These are phyloP conservation scores for Tamandua tetradactyla DNA, from an alignment of 2,797 vertebrate genomes.

Conservation along the genomic window DNA sequence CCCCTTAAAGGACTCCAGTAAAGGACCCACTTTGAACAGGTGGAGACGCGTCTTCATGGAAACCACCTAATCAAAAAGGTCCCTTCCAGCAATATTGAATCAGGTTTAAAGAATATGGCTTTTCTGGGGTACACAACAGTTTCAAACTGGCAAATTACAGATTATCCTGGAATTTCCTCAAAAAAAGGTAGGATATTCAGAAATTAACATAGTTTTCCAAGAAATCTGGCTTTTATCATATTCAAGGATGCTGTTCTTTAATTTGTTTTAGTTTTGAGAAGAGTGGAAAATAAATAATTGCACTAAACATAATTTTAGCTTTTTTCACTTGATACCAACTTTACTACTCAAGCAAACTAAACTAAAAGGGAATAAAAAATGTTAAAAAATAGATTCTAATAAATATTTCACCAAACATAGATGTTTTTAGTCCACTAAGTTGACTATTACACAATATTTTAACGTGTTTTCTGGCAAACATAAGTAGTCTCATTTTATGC, in stretches of 20 bases:
- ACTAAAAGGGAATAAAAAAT: conserved; percentile 29
- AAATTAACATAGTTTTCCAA: conserved; percentile 63
- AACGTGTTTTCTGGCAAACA: conserved; percentile 67
- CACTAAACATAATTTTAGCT: neutral
- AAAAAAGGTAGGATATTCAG: conserved; percentile 60
- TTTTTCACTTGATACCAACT: conserved; percentile 33
- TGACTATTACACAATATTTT: conserved; percentile 77
- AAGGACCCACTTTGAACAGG: too few species aligned
- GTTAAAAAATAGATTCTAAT: conserved; percentile 55
- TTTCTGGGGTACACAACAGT: too few species aligned
- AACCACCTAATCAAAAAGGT: too few species aligned
- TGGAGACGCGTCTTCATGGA: too few species aligned
- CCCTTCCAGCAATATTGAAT: too few species aligned
- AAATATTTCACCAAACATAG: conserved; percentile 66
- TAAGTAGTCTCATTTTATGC: conserved; percentile 65
- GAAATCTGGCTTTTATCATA: conserved; percentile 51
- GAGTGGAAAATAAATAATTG: conserved; percentile 40
- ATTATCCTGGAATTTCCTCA: conserved; percentile 65
- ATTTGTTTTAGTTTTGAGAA: conserved; percentile 25
- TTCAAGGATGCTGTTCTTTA: conserved; percentile 35
- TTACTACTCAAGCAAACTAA: conserved; percentile 46
- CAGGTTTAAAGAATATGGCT: too few species aligned
- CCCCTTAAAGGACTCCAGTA: too few species aligned
- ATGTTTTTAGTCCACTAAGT: conserved; percentile 80
- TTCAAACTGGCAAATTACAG: too few species aligned